phyloP scores from a whole-genome alignment of 2,113 vertebrate species.

The Nanorana parkeri region DNA sequence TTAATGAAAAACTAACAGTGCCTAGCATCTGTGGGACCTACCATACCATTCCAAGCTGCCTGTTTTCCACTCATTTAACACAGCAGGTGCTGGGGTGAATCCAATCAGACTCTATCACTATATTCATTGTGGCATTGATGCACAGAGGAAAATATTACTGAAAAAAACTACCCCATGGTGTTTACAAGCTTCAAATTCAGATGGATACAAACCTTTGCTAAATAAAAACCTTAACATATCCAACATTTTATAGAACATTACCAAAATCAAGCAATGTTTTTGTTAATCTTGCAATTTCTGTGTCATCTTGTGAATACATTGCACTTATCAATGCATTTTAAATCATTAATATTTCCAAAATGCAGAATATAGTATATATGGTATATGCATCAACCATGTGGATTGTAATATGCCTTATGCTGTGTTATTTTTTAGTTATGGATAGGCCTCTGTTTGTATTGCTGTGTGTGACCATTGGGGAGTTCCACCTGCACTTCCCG shows the following conservation, averaged over 20 bases:
- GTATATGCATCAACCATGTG: too few relatives aligned
- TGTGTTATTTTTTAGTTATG: too few relatives aligned
- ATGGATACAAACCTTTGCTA: background rate
- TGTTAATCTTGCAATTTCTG: too few relatives aligned
- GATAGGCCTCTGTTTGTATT: too few relatives aligned
- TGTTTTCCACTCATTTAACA: conserved; percentile 22
- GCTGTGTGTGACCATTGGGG: too few relatives aligned
- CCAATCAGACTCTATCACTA: conserved; percentile 28
- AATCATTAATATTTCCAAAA: too few relatives aligned
- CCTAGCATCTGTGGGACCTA: conserved; percentile 27
- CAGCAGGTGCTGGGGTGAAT: conserved; percentile 29
- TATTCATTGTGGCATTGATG: conserved; percentile 28
- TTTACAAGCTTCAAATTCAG: background rate
- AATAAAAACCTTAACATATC: background rate
- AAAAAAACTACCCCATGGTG: conserved; percentile 9
- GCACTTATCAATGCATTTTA: too few relatives aligned
- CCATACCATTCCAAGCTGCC: conserved; percentile 27
- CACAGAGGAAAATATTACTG: background rate
- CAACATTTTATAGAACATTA: background rate
- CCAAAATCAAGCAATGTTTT: too few relatives aligned
- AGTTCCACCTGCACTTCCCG: too few relatives aligned
- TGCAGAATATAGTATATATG: too few relatives aligned
- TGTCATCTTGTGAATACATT: too few relatives aligned
- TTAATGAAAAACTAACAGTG: conserved; percentile 50
- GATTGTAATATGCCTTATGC: too few relatives aligned